A percentile compares a stretch with the other conserved stretches of the same genome.
Evolutionary conservation across 2,888 invertebrate species (phyloP).

Genomic region (Nemapogon koenigi): DNA sequence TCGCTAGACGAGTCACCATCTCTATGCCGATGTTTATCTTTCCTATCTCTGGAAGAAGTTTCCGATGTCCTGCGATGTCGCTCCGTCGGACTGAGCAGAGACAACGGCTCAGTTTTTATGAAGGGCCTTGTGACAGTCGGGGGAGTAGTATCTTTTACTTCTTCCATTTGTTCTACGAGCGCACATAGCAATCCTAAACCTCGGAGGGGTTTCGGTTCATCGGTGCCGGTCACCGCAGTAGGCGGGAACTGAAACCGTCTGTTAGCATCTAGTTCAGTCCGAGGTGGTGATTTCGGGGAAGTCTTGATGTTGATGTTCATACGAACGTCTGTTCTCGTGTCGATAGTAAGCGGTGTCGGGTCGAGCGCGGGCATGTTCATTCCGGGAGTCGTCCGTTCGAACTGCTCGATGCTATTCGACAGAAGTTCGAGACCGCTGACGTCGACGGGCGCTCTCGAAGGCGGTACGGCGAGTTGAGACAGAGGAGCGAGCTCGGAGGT

Average conservation of each 20-base stretch:
- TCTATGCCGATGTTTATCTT: conserved; percentile 43
- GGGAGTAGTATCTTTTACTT: conserved; percentile 60
- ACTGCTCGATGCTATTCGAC: conserved; percentile 85
- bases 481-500: conserved; percentile 39
- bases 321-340: conserved; percentile 39
- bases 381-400: conserved; percentile 63
- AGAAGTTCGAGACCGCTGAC: conserved; percentile 81
- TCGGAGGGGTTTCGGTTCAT: conserved; percentile 56
- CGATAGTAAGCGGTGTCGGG: conserved; percentile 36
- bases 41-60: conserved; percentile 31
- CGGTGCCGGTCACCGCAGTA: conserved; percentile 24
- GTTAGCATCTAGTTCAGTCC: conserved; percentile 37
- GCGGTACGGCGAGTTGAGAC: conserved; percentile 16
- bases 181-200: conserved; percentile 82
- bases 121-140: conserved; percentile 23
- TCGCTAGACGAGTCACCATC: conserved; percentile 47
- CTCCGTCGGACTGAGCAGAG: conserved; percentile 37
- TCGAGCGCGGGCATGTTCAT: conserved; percentile 40
- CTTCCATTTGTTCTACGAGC: conserved; percentile 84
- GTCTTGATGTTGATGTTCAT: conserved; percentile 54
- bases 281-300: conserved; percentile 47
- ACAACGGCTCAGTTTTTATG: conserved; percentile 37
- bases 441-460: conserved; percentile 60
- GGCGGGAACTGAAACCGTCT: conserved; percentile 45
- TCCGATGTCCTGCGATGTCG: conserved; percentile 19